Evolutionary conservation across 2,888 invertebrate genomes (phyloP), one percentile per base, ranked within the genome.

Genomic region (Epinotia demarniana): DNA sequence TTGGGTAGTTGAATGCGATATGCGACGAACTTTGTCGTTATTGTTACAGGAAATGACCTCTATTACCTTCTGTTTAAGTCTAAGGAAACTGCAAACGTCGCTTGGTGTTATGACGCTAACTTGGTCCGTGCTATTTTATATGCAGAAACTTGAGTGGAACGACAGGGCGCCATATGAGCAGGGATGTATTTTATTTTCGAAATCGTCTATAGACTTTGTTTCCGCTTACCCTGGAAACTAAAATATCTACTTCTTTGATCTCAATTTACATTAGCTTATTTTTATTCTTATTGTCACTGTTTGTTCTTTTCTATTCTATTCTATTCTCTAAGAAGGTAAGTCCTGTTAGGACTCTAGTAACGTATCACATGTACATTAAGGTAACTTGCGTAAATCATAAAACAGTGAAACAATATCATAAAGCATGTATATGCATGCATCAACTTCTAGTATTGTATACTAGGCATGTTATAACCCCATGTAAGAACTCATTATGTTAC

Each of bases 91-190:
- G 69, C 63, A 70, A 74, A 70, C 19, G 23, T 70, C 16, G 55
- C 18, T 39, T 63, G 57, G 57, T 57, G 55, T 46, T 58, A 64
- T 55, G 18, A 64, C 39, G 39, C 18, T 53, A 75, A 75, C 64
- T 75, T 77, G 72, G 72, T 80, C 77, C 66, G 73, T 78, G 73
- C 77, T 79, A 80, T 81, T 83, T 80, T 78, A 79, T 81, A 85
- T 84, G 81, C 81, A 79, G 75, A 80, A 86, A 87, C 82, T 87
- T 85, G 80, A 77, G 75, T 73, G 76, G 16, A 70, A 82, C 57
- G 57, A 68, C 81, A 80, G 69, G 80, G 79, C 72, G 75, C 77
- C 79, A 78, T 78, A 81, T 79, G 78, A 79, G 75, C 77, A 77
- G 79, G 79, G 78, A 78, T 74, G 72, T 63, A 77, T 53, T 72